These are phyloP conservation scores for Argentina silus DNA, from an alignment of 2,797 vertebrate genomes.

Conservation along the genomic window DNA sequence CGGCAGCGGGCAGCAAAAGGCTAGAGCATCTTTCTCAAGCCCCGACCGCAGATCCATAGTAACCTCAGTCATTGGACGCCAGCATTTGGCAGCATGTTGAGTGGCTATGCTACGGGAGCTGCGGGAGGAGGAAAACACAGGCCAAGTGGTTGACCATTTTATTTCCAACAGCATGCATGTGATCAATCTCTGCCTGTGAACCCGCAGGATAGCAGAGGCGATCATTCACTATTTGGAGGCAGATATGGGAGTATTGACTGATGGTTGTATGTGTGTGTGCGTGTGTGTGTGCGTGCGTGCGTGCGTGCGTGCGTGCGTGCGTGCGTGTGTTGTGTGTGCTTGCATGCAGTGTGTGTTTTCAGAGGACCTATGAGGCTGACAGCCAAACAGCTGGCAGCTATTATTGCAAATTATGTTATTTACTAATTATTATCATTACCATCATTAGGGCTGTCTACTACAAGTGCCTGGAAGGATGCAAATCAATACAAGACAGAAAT, in stretches of 20 bases:
- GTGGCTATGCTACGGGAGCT: constrained; percentile 9
- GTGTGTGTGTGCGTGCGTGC: constrained; percentile 3
- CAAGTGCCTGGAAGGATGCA: constrained; percentile 1
- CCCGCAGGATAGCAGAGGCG: constrained; percentile 40
- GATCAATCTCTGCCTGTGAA: constrained; percentile 62
- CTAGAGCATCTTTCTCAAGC: constrained; percentile 39
- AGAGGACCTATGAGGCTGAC: neutral
- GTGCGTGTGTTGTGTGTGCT: constrained; percentile 9
- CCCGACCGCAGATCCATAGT: constrained; percentile 45
- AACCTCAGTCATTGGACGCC: constrained; percentile 52
- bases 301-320: neutral
- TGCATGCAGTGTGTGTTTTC: neutral
- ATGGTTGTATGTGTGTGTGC: constrained; percentile 28
- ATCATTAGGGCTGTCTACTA: constrained; percentile 13
- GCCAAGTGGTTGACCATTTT: constrained; percentile 56
- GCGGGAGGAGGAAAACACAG: constrained; percentile 21
- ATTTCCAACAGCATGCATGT: constrained; percentile 68
- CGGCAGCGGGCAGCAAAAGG: constrained; percentile 13
- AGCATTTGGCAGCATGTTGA: constrained; percentile 55
- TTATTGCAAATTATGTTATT: constrained; percentile 9
- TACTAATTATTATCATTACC: constrained; percentile 26
- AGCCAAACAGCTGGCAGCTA: constrained; percentile 12
- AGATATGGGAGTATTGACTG: constrained; percentile 65
- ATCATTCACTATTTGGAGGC: constrained; percentile 66
- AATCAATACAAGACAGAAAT: constrained; percentile 28